Base-by-base conservation (phyloP, 2,888 invertebrate genomes). In the Catonia carolina region DNA sequence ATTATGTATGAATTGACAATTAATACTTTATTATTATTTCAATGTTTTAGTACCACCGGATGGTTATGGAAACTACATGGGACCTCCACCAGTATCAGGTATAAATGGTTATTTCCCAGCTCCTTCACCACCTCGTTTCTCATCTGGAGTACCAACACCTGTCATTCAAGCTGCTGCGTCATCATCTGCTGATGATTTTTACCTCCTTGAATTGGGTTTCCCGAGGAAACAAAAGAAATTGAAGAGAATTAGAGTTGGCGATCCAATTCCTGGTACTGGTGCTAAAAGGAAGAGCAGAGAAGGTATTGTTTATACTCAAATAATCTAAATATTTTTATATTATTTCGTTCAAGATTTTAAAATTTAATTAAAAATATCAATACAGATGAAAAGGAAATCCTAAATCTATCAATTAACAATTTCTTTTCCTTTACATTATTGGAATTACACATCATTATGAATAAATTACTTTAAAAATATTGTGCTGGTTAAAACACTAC, bases 201-300 rank as follows among this genome's bases (percentile, higher is more conserved):
- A 90, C 77, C 80, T 86, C 74, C 76, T 85, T 62, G 85, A 85
- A 69, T 75, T 84, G 60, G 85, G 85, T 62, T 86, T 85, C 72
- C 84, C 84, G 61, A 86, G 79, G 67, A 89, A 86, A 75, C 85
- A 86, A 69, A 89, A 86, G 75, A 85, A 86, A 69, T 81, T 89
- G 69, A 90, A 89, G 74, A 85, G 89, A 74, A 84, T 86, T 66
- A 75, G 79, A 74, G 77, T 77, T 71, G 86, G 82, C 59, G 85
- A 88, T 67, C 84, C 70, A 35, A 67, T 84, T 68, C 55, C 86
- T 72, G 84, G 89, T 63, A 78, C 83, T 12, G 72, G 77, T 54
- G 88, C 90, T 17, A 94, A 94, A 74, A 82, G 94, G 74, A 93
- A 93, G 77, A 91, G 90, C 72, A 83, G 95, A 71, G 96, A 96